Evolutionary conservation across 1,140 invertebrate genomes (phyloP).

Genomic region (Cephus cinctus): DNA sequence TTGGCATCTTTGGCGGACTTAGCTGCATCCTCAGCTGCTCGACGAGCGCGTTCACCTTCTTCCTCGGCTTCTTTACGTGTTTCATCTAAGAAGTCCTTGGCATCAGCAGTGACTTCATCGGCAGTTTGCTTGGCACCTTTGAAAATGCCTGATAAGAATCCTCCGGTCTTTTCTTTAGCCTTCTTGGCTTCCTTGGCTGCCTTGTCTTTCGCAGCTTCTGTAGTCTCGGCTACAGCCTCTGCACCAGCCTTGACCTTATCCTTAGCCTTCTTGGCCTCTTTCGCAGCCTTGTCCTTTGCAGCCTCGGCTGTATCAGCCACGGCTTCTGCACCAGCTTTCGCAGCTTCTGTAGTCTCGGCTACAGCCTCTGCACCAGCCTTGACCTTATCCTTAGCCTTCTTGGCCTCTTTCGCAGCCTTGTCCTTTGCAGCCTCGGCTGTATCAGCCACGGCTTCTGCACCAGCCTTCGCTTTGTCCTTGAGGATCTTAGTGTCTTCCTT

Average conservation of each 20-base stretch:
- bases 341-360: conserved; percentile 12
- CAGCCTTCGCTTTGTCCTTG: conserved; percentile 7
- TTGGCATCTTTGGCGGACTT: conserved; percentile 6
- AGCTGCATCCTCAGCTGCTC: conserved; percentile 1
- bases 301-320: not conserved
- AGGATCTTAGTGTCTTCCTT: conserved; percentile 14
- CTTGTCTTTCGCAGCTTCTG: conserved; percentile 4
- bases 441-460: conserved; percentile 1
- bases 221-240: not conserved
- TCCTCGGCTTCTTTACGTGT: not conserved
- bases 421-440: conserved; percentile 14
- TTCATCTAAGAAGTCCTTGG: conserved; percentile 7
- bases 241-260: conserved; percentile 28
- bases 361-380: conserved; percentile 8
- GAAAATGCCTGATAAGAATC: conserved; percentile 7
- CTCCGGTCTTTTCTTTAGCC: conserved; percentile 1
- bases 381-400: conserved; percentile 14
- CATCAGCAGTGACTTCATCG: conserved; percentile 3
- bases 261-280: conserved; percentile 26
- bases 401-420: conserved; percentile 4
- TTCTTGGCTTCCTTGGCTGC: conserved; percentile 6
- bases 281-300: conserved; percentile 14
- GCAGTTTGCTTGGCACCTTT: conserved; percentile 2
- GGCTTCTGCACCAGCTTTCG: not conserved
- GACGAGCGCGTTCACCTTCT: not conserved